These are phyloP conservation scores for Gymnoscopelus braueri DNA, from an alignment of 2,797 vertebrate genomes.

Conservation along the genomic window DNA sequence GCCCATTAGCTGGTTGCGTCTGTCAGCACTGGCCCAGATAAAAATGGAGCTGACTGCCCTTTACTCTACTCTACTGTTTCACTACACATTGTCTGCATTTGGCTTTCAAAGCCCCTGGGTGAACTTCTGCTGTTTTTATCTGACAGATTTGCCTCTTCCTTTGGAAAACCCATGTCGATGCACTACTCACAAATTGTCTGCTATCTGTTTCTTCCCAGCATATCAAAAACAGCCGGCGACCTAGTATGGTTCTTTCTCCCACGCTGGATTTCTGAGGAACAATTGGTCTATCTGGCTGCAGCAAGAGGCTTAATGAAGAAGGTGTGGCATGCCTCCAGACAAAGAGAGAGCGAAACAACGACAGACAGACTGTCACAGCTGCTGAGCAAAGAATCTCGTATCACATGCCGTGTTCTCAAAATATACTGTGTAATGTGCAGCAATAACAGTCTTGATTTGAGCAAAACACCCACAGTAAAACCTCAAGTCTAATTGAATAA, in stretches of 20 bases:
- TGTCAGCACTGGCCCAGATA: slow-evolving; percentile 63
- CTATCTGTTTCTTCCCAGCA: slow-evolving; percentile 51
- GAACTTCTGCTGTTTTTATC: slow-evolving; percentile 55
- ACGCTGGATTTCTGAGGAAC: slow-evolving; percentile 57
- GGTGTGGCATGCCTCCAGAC: slow-evolving; percentile 56
- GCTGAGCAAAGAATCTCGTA: slow-evolving; percentile 23
- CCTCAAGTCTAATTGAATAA: slow-evolving; percentile 4
- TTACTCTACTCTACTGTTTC: slow-evolving; percentile 18
- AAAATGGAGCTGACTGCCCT: slow-evolving; percentile 48
- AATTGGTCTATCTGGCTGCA: slow-evolving; percentile 57
- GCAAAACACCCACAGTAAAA: slow-evolving; percentile 2
- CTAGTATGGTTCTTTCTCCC: slow-evolving; percentile 41
- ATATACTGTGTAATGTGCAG: background rate
- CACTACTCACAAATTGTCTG: slow-evolving; percentile 53
- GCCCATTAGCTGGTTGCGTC: slow-evolving; percentile 67
- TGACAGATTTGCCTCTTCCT: slow-evolving; percentile 65
- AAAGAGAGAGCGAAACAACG: slow-evolving; percentile 35
- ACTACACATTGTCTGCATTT: background rate
- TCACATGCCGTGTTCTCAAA: background rate
- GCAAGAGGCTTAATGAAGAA: slow-evolving; percentile 61
- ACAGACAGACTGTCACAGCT: slow-evolving; percentile 21
- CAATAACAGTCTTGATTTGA: slow-evolving; percentile 6
- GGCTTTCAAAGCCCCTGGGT: slow-evolving; percentile 60
- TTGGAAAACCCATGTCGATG: slow-evolving; percentile 32
- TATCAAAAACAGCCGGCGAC: slow-evolving; percentile 57